Evolutionary conservation across 2,888 invertebrate species (phyloP).

Genomic region (Melinaea menophilus): DNA sequence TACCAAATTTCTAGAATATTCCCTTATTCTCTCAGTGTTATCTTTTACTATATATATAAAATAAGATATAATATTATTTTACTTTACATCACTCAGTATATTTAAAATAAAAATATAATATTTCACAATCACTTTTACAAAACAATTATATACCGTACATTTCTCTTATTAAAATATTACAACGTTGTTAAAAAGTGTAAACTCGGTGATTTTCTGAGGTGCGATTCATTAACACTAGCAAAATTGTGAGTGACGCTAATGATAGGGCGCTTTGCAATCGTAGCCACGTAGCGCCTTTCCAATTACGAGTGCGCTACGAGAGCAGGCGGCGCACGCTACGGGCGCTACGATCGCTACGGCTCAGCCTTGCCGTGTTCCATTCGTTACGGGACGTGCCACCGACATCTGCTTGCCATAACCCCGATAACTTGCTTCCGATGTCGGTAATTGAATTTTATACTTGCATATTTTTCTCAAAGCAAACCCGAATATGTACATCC

Average conservation of each 20-base stretch:
- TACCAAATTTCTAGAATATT: background rate
- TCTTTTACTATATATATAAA: too few relatives aligned
- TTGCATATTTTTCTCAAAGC: slow-evolving; percentile 4
- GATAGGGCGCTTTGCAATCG: slow-evolving; percentile 61
- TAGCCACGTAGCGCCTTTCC: slow-evolving; percentile 62
- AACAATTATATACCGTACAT: background rate
- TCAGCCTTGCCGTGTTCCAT: slow-evolving; percentile 66
- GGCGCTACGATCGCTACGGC: slow-evolving; percentile 7
- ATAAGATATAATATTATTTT: too few relatives aligned
- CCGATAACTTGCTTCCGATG: slow-evolving; percentile 55
- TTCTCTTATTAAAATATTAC: slow-evolving; percentile 8
- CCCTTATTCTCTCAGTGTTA: background rate
- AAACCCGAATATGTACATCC: background rate
- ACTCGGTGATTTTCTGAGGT: slow-evolving; percentile 19
- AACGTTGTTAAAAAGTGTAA: slow-evolving; percentile 13
- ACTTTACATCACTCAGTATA: too few relatives aligned
- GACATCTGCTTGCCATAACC: slow-evolving; percentile 62
- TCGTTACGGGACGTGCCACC: slow-evolving; percentile 70
- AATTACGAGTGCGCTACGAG: slow-evolving; percentile 55
- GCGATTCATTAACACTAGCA: slow-evolving; percentile 32
- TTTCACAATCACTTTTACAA: too few relatives aligned
- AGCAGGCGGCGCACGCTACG: slow-evolving; percentile 25
- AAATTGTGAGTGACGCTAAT: slow-evolving; percentile 76
- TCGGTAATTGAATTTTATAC: slow-evolving; percentile 20
- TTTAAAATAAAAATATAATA: too few relatives aligned